phyloP scores from a whole-genome alignment of 2,113 vertebrate species.

The Puntigrus tetrazona region DNA sequence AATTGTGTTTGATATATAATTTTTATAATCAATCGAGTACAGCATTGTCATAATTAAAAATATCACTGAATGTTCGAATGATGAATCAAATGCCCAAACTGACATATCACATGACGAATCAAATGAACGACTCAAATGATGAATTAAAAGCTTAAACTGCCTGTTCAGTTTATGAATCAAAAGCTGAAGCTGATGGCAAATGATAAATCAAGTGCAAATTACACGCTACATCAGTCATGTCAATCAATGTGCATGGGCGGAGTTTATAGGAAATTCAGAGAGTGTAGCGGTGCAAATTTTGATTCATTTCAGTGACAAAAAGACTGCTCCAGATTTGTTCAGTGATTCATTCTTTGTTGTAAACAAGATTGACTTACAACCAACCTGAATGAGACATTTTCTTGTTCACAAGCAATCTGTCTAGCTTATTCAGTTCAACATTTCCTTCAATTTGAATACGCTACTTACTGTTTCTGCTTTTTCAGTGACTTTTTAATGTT shows the following conservation, averaged over 20 bases:
- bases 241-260: not conserved
- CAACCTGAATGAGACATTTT: not conserved
- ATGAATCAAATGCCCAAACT: not conserved
- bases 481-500: not conserved
- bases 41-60: conserved; percentile 1
- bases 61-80: not conserved
- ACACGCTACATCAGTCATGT: not conserved
- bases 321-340: not conserved
- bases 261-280: not conserved
- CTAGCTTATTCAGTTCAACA: not conserved
- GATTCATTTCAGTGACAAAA: not conserved
- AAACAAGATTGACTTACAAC: not conserved
- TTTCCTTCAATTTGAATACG: not conserved
- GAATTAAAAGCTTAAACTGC: not conserved
- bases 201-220: not conserved
- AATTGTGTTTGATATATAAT: not conserved
- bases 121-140: not conserved
- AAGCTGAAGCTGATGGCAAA: not conserved
- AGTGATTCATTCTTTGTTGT: not conserved
- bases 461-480: not conserved
- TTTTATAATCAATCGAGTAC: not conserved
- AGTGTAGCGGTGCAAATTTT: not conserved
- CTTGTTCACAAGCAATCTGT: not conserved
- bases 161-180: not conserved
- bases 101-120: not conserved